These are phyloP conservation scores for Platycheirus albimanus DNA, from an alignment of 2,888 invertebrate species.

Conservation along the genomic window DNA sequence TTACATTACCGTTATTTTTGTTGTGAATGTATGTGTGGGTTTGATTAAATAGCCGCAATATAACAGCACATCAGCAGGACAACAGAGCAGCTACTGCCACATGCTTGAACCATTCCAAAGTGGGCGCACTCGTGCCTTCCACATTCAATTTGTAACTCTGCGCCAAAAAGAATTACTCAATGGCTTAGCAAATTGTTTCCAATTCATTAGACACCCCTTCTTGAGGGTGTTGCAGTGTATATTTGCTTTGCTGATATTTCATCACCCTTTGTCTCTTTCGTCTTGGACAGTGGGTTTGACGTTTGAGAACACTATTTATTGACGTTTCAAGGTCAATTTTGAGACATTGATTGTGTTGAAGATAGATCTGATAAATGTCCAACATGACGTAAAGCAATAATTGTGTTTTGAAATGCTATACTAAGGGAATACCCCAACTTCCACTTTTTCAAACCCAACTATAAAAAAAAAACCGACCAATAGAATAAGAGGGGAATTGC, in stretches of 20 bases:
- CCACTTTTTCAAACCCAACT: neutral
- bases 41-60: neutral
- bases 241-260: slow-evolving; percentile 23
- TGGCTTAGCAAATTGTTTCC: slow-evolving; percentile 76
- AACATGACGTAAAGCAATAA: slow-evolving; percentile 46
- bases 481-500: slow-evolving; percentile 7
- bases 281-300: no score
- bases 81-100: no score
- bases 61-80: no score
- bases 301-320: slow-evolving; percentile 11
- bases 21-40: slow-evolving; percentile 2
- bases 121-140: slow-evolving; percentile 69
- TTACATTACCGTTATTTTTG: no score
- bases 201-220: slow-evolving; percentile 75
- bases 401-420: slow-evolving; percentile 43
- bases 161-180: slow-evolving; percentile 71
- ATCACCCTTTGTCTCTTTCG: slow-evolving; percentile 27
- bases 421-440: neutral
- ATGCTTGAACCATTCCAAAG: slow-evolving; percentile 32
- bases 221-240: slow-evolving; percentile 38
- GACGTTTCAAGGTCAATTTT: slow-evolving; percentile 40
- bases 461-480: neutral
- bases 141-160: slow-evolving; percentile 70
- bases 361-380: slow-evolving; percentile 53
- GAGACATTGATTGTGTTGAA: neutral